These are phyloP conservation scores for Arrhamphus sclerolepis DNA, from an alignment of 2,797 vertebrate genomes.

Conservation along the genomic window DNA sequence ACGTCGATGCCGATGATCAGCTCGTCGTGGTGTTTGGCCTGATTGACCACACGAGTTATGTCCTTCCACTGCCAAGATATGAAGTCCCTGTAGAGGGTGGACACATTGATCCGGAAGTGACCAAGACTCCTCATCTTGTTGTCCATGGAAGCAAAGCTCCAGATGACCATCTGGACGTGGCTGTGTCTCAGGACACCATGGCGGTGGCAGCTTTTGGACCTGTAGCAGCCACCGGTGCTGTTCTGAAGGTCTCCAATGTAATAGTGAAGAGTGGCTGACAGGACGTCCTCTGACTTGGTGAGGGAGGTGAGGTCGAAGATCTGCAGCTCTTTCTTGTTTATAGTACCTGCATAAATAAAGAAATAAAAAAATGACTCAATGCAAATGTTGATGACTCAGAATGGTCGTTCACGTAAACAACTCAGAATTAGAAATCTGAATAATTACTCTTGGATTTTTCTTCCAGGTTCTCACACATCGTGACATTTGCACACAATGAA, in stretches of 20 bases:
- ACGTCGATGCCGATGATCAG: conserved; percentile 88
- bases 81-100: conserved; percentile 74
- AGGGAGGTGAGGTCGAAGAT: conserved; percentile 95
- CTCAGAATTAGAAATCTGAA: too few species aligned
- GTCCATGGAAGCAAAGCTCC: conserved; percentile 81
- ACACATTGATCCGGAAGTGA: conserved; percentile 83
- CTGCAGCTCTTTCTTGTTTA: conserved; percentile 82
- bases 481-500: too few species aligned
- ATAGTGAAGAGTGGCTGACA: conserved; percentile 92
- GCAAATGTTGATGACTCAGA: too few species aligned
- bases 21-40: conserved; percentile 83
- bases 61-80: conserved; percentile 93
- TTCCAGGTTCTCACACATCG: too few species aligned
- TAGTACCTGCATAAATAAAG: conserved; percentile 75
- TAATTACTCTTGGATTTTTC: too few species aligned
- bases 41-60: conserved; percentile 85
- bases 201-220: conserved; percentile 58
- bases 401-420: too few species aligned
- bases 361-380: background rate
- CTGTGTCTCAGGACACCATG: conserved; percentile 63
- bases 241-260: conserved; percentile 84
- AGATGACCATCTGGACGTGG: conserved; percentile 83
- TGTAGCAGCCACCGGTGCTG: conserved; percentile 46
- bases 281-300: conserved; percentile 90
- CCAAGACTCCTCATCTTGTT: conserved; percentile 82